Evolutionary conservation across 2,113 vertebrate genomes (phyloP).

Genomic region (Dasyurus viverrinus): DNA sequence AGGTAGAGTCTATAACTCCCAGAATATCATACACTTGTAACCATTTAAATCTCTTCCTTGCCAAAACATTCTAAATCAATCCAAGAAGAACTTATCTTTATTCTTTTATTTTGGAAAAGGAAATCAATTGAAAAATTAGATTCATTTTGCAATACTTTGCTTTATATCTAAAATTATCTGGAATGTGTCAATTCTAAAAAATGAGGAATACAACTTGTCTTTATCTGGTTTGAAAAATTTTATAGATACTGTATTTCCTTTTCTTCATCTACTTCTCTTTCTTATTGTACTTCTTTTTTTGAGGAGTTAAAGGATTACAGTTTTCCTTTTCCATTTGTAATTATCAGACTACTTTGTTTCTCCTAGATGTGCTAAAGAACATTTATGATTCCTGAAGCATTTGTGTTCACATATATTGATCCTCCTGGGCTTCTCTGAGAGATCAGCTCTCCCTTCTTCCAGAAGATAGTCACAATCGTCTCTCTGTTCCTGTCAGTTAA

Average conservation of each 20-base stretch:
- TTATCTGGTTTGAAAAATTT: not conserved
- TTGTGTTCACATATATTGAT: slow-evolving; percentile 1
- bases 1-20: not conserved
- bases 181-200: not conserved
- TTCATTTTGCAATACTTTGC: not conserved
- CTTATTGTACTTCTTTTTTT: not conserved
- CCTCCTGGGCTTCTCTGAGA: not conserved
- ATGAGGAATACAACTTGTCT: not conserved
- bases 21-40: not conserved
- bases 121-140: not conserved
- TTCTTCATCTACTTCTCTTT: not conserved
- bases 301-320: not conserved
- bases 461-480: slow-evolving; percentile 5
- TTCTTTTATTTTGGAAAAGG: not conserved
- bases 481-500: slow-evolving; percentile 35
- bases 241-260: not conserved
- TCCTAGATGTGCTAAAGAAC: not conserved
- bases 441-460: not conserved
- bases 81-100: not conserved
- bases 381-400: not conserved
- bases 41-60: not conserved
- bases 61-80: not conserved
- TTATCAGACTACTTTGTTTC: not conserved
- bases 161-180: not conserved
- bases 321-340: not conserved